Base-by-base conservation (phyloP, 2,888 invertebrate genomes). In the Phyto melanocephala region DNA sequence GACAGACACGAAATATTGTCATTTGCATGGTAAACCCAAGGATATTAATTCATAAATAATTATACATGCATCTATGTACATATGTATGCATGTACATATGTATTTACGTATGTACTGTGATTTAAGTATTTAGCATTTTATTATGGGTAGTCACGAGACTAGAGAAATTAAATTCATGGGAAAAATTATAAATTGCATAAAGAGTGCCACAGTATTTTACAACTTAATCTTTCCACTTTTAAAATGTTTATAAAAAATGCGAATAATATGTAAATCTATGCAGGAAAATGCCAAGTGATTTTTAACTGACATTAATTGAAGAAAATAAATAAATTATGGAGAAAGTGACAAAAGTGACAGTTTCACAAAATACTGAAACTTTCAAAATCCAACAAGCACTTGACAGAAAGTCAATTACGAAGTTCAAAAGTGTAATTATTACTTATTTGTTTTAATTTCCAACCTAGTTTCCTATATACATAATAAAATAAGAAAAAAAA, bases 11-110 rank as follows among this genome's bases (percentile, higher is more conserved):
- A 58, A 65, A 54, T n/a, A 17, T 17, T 60, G 35, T 45, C 42
- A 11, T 45, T 45, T 24, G 56, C 67, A 62, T 70, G 50, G 62
- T 62, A 60, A 70, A 62, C 52, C 35, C 35, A 52, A 60, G 54
- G 60, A 68, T 54, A 70, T 62, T 62, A 70, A 77, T 68, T 77
- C 54, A 52, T 42, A 17, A 70, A 70, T 77, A 70, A 77, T 70
- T 70, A 75, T 17, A 63, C 45, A 22, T 54, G 52, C 52, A 5
- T 22, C 13, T 10, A 33, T 33, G 56, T 45, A 58, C 47, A 45
- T 47, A 47, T 47, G 47, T 22, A 11, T 11, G 37, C 13, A 8
- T 50, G 17, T 11, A 50, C 22, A 10, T 22, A 47, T 47, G 47
- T 22, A 11, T 11, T 3, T n/a, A 8, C 37, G 17, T 11, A 50